phyloP scores from a whole-genome alignment of 2,888 invertebrate species.

The Pammene aurita region DNA sequence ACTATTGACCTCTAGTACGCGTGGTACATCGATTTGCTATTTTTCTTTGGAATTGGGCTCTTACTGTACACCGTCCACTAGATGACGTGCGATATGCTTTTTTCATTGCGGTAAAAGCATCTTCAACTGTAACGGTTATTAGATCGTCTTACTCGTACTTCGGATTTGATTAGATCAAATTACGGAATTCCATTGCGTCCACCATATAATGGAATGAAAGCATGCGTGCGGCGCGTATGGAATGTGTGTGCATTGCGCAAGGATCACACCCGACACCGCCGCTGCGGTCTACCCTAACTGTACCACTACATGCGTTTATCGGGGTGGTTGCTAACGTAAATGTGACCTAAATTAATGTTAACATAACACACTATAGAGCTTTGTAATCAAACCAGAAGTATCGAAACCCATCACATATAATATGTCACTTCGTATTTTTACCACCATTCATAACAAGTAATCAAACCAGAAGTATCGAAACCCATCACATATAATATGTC shows the following conservation, averaged over 20 bases:
- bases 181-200: constrained; percentile 50
- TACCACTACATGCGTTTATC: constrained; percentile 43
- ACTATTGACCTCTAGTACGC: no score
- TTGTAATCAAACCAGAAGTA: no score
- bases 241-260: constrained; percentile 61
- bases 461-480: no score
- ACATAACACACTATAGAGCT: neutral
- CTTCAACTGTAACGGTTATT: constrained; percentile 29
- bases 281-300: constrained; percentile 65
- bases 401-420: no score
- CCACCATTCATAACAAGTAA: constrained; percentile 43
- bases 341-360: constrained; percentile 9
- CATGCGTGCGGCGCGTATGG: constrained; percentile 50
- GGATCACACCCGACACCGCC: constrained; percentile 59
- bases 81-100: neutral
- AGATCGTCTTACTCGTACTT: constrained; percentile 8
- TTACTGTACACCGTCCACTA: no score
- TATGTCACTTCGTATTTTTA: neutral
- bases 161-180: constrained; percentile 47
- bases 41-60: no score
- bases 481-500: no score
- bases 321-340: neutral
- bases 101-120: neutral
- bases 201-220: constrained; percentile 28
- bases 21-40: no score